Base-by-base conservation (phyloP, 2,888 invertebrate genomes). In the Diploptera punctata region DNA sequence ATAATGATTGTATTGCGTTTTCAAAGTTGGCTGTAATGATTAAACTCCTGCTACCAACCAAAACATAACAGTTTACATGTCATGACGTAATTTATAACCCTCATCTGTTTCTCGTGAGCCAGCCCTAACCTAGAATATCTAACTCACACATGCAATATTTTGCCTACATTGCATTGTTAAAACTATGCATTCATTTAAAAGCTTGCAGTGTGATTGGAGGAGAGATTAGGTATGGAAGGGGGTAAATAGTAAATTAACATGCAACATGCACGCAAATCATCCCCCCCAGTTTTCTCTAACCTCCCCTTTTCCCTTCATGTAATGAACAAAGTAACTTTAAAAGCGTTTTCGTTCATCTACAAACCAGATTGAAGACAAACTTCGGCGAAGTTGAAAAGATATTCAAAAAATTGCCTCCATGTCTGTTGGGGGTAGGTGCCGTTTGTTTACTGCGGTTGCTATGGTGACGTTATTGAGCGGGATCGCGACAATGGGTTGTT, bases 321-420 rank as follows among this genome's bases (percentile, higher is more conserved):
- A 47, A 18, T n/a, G 18, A 47, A 47, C 18, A 47, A 2, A 9
- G 5, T 9, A 18, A n/a, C n/a, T n/a, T n/a, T n/a, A n/a, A n/a
- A n/a, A n/a, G n/a, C n/a, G n/a, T n/a, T n/a, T n/a, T n/a, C n/a
- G n/a, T n/a, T n/a, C n/a, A n/a, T n/a, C n/a, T 52, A 52, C 24
- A 52, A 13, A 52, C 52, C 3, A 9, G n/a, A n/a, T 9, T 19
- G 18, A 0, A 9, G 47, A 47, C 18, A 18, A 9, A 1, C 18
- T 47, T 47, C 9, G 13, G 52, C 24, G 19, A 9, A 21, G 19
- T 7, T 19, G 19, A 3, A 52, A 52, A 52, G 19, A 19, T 62
- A 62, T 62, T 43, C 43, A 62, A 21, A 62, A 62, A 7, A 19
- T 52, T 52, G 52, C 19, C 52, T 62, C 62, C 62, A 62, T 62